Conservation (phyloP, 2,888 invertebrate species). For the Stenichneumon culpator region DNA sequence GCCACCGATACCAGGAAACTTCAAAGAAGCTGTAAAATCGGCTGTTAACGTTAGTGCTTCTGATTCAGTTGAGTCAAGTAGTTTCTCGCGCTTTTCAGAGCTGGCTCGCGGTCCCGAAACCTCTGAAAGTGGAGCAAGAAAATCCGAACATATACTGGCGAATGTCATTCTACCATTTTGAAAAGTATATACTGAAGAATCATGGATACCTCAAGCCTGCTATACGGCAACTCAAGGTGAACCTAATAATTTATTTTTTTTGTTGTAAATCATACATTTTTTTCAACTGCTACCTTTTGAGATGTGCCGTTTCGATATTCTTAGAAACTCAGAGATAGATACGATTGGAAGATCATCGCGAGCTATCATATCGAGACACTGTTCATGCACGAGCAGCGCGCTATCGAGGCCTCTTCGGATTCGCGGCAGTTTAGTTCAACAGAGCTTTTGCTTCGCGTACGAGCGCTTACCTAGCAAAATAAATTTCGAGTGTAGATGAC, state of each 20-base stretch:
- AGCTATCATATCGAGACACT: conserved; percentile 88
- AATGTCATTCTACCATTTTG: conserved; percentile 87
- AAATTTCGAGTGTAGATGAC: not conserved
- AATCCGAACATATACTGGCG: conserved; percentile 85
- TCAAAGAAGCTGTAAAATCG: conserved; percentile 25
- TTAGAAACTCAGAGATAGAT: conserved; percentile 86
- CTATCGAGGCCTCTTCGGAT: conserved; percentile 65
- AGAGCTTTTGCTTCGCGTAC: conserved; percentile 73
- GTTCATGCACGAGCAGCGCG: conserved; percentile 84
- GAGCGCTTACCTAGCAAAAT: conserved; percentile 26
- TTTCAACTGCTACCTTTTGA: not conserved
- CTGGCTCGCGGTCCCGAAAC: conserved; percentile 87
- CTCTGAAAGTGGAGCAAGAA: conserved; percentile 57
- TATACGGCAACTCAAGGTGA: conserved; percentile 78
- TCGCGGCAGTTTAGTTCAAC: conserved; percentile 62
- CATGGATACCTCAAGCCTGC: conserved; percentile 79
- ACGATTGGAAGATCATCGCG: conserved; percentile 85
- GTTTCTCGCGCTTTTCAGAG: conserved; percentile 75
- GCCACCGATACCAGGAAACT: conserved; percentile 82
- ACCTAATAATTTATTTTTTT: conserved; percentile 11
- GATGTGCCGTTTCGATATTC: conserved; percentile 67
- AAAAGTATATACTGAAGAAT: conserved; percentile 85
- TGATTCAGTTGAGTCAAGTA: not conserved
- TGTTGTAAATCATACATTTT: not conserved
- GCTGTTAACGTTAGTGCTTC: not conserved